Evolutionary conservation across 2,888 invertebrate genomes (phyloP), one percentile per base, ranked within the genome.

Genomic region (Drosophila phalerata): DNA sequence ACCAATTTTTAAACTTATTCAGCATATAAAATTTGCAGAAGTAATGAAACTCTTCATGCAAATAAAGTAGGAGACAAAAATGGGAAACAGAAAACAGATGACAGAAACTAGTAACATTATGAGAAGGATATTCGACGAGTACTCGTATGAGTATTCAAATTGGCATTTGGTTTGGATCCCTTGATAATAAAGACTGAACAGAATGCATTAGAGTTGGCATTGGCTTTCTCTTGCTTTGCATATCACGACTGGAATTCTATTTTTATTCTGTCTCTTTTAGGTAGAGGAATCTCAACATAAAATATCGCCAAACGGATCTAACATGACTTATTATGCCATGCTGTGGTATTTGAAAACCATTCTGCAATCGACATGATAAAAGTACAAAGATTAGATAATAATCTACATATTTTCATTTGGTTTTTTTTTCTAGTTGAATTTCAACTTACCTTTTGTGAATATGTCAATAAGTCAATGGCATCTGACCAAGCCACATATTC

Each of bases 261-360:
- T 52, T 32, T 38, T 19, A 38, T 61, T 45, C 45, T 32, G 32
- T 13, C 45, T 19, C 25, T 22, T 25, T 32, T 19, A 37, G 10
- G 37, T 37, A 22, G 11, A n/a, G 19, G 32, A 55, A 15, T 42
- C 32, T 32, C n/a, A 19, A 53, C 52, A 17, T n/a, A 17, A 69
- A 47, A 52, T 53, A 38, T 49, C 19, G 64, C 40, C 48, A 53
- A 28, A 52, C n/a, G 65, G 19, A 73, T 68, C 67, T 45, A 69
- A 80, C 80, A 73, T 82, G 85, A 73, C 65, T 72, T 77, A 72
- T 77, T 81, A 78, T 76, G 25, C 73, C 34, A 81, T 76, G 22
- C 73, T 38, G 66, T 22, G 38, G 17, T 17, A 48, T 13, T 32
- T 13, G 19, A 13, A 28, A 60, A 42, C 42, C 62, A 42, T 5